phyloP scores from a whole-genome alignment of 2,888 invertebrate genomes.

The Tinea pellionella region DNA sequence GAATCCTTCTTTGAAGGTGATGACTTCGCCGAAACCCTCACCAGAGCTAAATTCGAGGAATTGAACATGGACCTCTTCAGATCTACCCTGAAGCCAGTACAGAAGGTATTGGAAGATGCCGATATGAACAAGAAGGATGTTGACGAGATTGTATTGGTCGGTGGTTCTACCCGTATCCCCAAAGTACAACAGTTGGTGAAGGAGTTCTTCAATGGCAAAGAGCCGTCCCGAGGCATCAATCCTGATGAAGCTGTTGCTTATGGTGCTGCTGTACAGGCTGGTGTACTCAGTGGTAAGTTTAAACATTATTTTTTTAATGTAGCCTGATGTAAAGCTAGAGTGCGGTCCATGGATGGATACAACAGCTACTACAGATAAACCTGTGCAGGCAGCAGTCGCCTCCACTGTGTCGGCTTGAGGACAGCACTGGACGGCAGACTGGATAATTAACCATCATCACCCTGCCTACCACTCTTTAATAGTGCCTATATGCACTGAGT shows the following conservation, averaged over 20 bases:
- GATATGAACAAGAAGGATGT: constrained; percentile 99
- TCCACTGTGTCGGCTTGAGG: too few species aligned
- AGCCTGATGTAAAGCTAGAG: too few species aligned
- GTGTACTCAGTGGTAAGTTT: constrained; percentile 82
- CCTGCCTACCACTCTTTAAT: too few species aligned
- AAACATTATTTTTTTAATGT: neutral
- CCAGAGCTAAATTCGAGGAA: constrained; percentile 98
- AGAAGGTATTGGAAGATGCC: constrained; percentile 97
- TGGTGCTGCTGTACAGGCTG: constrained; percentile 98
- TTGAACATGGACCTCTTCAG: constrained; percentile 94
- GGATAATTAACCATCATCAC: too few species aligned
- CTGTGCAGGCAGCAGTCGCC: too few species aligned
- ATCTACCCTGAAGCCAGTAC: constrained; percentile 94
- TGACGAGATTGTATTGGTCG: constrained; percentile 98
- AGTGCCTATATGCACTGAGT: too few species aligned
- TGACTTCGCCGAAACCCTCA: constrained; percentile 97
- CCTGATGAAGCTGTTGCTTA: constrained; percentile 99
- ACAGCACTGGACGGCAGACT: too few species aligned
- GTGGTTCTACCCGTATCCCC: constrained; percentile 99
- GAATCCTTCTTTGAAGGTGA: constrained; percentile 98
- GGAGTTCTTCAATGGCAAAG: constrained; percentile 97
- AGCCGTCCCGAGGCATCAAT: constrained; percentile 97
- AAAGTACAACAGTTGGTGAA: constrained; percentile 95
- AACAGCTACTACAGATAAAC: too few species aligned
- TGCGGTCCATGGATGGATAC: too few species aligned